Evolutionary conservation across 2,113 vertebrate species (phyloP).

Genomic region (Pygoscelis antarcticus): DNA sequence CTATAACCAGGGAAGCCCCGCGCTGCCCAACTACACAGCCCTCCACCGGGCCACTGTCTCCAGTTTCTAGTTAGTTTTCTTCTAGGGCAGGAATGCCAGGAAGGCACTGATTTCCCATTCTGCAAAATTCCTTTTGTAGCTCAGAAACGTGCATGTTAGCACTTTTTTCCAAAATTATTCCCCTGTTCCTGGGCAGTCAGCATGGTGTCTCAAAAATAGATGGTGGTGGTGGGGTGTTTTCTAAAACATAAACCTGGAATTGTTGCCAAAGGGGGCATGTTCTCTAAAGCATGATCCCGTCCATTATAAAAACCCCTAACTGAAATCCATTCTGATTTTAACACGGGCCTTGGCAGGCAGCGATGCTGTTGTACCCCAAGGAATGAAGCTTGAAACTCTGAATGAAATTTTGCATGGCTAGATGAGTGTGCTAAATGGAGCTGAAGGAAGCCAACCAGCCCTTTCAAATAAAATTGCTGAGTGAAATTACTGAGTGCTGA

Average conservation of each 20-base stretch:
- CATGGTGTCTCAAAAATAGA: background rate
- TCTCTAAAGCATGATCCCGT: background rate
- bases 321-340: background rate
- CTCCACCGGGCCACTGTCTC: fast-evolving
- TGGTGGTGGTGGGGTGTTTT: background rate
- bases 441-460: background rate
- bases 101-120: background rate
- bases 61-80: background rate
- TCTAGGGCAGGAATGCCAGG: background rate
- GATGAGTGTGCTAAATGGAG: background rate
- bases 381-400: background rate
- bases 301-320: background rate
- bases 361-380: background rate
- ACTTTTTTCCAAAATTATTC: background rate
- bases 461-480: constrained; percentile 15
- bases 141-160: background rate
- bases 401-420: constrained; percentile 20
- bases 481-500: background rate
- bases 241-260: background rate
- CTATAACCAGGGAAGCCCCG: background rate
- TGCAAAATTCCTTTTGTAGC: background rate
- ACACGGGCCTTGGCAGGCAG: background rate
- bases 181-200: background rate
- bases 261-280: background rate
- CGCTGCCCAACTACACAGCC: background rate